Base-by-base conservation (phyloP, 1,140 invertebrate species). In the Protaetia brevitarsis region DNA sequence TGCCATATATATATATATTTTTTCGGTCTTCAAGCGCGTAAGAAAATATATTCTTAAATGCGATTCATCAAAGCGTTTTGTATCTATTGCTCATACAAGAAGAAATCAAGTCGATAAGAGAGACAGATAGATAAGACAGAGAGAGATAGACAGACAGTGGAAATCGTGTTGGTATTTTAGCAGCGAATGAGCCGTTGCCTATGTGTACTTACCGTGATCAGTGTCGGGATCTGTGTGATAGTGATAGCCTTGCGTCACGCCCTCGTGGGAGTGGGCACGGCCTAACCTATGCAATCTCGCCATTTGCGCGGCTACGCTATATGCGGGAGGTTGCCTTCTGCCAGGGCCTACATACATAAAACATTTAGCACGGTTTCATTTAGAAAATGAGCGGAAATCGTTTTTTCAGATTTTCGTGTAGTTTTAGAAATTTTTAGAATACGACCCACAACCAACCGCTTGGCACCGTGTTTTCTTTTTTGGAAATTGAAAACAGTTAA, bases 231-330 rank as follows among this genome's bases (percentile, higher is more conserved):
- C 86, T 23, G 84, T 86, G 69, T 84, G 82, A 77, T 88, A 89
- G 74, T 89, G 89, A 79, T 88, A 89, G 72, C 86, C 87, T 77
- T 88, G 84, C 45, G 90, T 90, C 68, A 91, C 89, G 68, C 91
- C 90, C 78, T 94, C 91, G 76, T 93, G 90, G 66, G 90, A 92
- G 81, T 92, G 89, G n/a, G 91, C 90, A 73, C 91, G 83, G 66
- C 89, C 90, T 61, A 93, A 81, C 66, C 89, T 85, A 77, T 91
- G 88, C 67, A 90, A 82, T 64, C 87, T 82, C 31, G 90, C 89
- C 83, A 92, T 88, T 76, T 92, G 89, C n/a, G 89, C 88, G 30
- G 89, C 89, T 36, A 91, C 84, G 72, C 85, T 88, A 81, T 92
- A 92, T 36, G 88, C 86, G 67, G 88, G 88, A 27, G 88, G 88